These are phyloP conservation scores for Uromys caudimaculatus DNA, from an alignment of 2,797 vertebrate genomes.

Conservation along the genomic window DNA sequence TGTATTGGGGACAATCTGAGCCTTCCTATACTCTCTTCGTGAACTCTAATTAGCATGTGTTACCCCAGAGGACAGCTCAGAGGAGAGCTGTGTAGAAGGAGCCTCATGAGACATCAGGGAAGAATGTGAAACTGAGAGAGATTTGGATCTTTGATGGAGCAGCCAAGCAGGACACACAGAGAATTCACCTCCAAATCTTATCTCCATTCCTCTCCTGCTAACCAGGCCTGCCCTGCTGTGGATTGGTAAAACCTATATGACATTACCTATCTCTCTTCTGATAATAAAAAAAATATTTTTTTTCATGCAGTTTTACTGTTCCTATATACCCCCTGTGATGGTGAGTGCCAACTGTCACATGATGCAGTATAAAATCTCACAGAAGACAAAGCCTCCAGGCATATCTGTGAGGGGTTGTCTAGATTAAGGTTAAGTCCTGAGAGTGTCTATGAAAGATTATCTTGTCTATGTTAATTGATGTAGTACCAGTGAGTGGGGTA, in stretches of 20 bases:
- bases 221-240: background rate
- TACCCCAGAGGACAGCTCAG: background rate
- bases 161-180: background rate
- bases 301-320: background rate
- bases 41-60: background rate
- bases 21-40: background rate
- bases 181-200: background rate
- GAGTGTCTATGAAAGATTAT: background rate
- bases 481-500: background rate
- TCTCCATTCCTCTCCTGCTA: background rate
- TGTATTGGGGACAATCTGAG: background rate
- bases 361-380: no score
- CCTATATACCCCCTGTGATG: background rate
- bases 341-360: background rate
- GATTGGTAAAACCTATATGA: background rate
- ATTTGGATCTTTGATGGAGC: background rate
- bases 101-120: background rate
- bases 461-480: background rate
- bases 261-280: background rate
- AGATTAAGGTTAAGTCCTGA: background rate
- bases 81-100: background rate
- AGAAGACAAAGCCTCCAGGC: background rate
- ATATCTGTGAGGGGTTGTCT: background rate
- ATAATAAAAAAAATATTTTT: background rate
- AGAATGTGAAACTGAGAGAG: background rate